Evolutionary conservation across 2,797 vertebrate genomes (phyloP), one percentile per base, ranked within the genome.

Genomic region (Poecilia picta): DNA sequence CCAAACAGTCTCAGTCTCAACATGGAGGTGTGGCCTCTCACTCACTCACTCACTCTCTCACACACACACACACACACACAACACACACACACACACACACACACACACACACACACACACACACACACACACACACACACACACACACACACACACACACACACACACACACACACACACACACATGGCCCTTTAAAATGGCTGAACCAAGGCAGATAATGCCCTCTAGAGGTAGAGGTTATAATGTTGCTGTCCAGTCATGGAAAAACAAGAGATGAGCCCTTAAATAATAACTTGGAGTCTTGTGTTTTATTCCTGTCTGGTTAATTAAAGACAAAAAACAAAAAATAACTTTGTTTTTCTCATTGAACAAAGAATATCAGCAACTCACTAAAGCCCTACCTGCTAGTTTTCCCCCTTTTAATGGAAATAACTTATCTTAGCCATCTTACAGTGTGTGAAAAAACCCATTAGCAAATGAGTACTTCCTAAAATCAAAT

Each of bases 21-120:
- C 93, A 91, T 1, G 20, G 77, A 94, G 90, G 93, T 94, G 91
- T 88, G 87, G 92, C 2, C 74, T 83, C n/a, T n/a, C n/a, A n/a
- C n/a, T n/a, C n/a, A n/a, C n/a, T n/a, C n/a, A n/a, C n/a, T n/a
- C n/a, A n/a, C n/a, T n/a, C n/a, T n/a, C n/a, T n/a, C n/a, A n/a
- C n/a, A n/a, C n/a, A n/a, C n/a, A n/a, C n/a, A n/a, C n/a, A n/a
- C n/a, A n/a, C n/a, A n/a, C n/a, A n/a, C n/a, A n/a, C n/a, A n/a
- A n/a, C n/a, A n/a, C n/a, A n/a, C n/a, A n/a, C n/a, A n/a, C n/a
- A n/a, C n/a, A n/a, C n/a, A n/a, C n/a, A n/a, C n/a, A n/a, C n/a
- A n/a, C n/a, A n/a, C n/a, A n/a, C n/a, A n/a, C n/a, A n/a, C n/a
- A n/a, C n/a, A n/a, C n/a, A n/a, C n/a, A n/a, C n/a, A n/a, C n/a